Base-by-base conservation (phyloP, 2,113 vertebrate genomes). In the Thomomys bottae region DNA sequence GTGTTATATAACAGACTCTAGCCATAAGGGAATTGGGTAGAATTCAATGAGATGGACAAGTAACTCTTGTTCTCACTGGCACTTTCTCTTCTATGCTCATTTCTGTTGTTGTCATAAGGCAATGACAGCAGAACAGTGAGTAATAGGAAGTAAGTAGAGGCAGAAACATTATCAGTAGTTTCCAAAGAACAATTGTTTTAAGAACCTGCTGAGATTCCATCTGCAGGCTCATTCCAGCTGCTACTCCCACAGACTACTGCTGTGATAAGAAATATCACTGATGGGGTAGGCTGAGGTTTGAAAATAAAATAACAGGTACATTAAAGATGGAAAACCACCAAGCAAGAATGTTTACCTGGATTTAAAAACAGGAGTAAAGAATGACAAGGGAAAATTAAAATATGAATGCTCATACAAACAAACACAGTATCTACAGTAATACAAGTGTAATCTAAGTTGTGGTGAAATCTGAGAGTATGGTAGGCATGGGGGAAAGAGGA, bases 281-380 rank as follows among this genome's bases (percentile, higher is more conserved):
- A 63, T 0, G 4, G 15, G 30, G 38, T 0, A 45, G 32, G 49
- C 14, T 3, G 2, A 30, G 8, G 26, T 64, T 42, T 17, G 2
- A 26, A 61, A 3, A 38, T 38, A 75, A 54, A 67, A n/a, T 8
- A 36, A 59, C 15, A 45, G 49, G 34, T 34, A 3, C n/a, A 85
- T 36, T 38, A 20, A 70, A 10, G 34, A 40, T 0, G 3, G 30
- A 42, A 88, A n/a, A 61, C 28, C 63, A 42, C 54, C 36, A 12
- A 63, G 64, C 18, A 26, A 68, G 45, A 24, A 1, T 5, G 34
- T 20, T 12, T 40, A 45, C 26, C 15, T 36, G 34, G 61, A 71
- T 72, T 87, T 67, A 57, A 89, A 84, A 45, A 66, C n/a, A 82
- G 67, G 49, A 84, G 34, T 18, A 81, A 0, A 61, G 20, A 86